These are phyloP conservation scores for Andrena flavipes DNA, from an alignment of 2,888 invertebrate genomes.

Conservation along the genomic window DNA sequence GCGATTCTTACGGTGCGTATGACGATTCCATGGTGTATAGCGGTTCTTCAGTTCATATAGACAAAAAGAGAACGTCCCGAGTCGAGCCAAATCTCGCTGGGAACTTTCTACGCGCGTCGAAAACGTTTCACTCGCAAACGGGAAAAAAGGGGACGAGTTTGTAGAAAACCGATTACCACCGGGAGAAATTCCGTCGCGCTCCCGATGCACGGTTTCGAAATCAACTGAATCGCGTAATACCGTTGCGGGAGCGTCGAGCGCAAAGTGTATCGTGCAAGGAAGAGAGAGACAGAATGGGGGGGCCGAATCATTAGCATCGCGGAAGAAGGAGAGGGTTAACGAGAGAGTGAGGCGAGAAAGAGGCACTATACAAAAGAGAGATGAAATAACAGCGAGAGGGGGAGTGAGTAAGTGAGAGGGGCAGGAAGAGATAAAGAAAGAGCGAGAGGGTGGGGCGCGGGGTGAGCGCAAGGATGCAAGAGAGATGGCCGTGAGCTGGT, in stretches of 20 bases:
- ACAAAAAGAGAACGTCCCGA: conserved; percentile 1
- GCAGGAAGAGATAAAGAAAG: no score
- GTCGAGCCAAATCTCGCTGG: conserved; percentile 12
- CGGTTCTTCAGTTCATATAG: neutral
- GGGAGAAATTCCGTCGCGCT: conserved; percentile 35
- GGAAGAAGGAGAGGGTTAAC: neutral
- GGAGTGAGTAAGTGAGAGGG: conserved; percentile 36
- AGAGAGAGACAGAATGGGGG: neutral
- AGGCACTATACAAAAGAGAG: conserved; percentile 18
- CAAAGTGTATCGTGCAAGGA: conserved; percentile 23
- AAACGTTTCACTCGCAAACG: conserved; percentile 44
- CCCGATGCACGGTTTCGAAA: conserved; percentile 45
- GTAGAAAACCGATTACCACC: conserved; percentile 6
- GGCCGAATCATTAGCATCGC: neutral
- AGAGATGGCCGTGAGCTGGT: conserved; percentile 32
- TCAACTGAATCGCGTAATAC: conserved; percentile 47
- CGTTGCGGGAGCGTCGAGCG: conserved; percentile 17
- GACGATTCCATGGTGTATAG: neutral
- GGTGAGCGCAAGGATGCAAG: conserved; percentile 9
- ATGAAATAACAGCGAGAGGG: conserved; percentile 33
- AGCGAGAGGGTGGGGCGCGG: no score
- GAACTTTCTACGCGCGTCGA: conserved; percentile 56
- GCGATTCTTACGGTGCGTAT: conserved; percentile 11
- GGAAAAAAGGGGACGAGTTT: conserved; percentile 20
- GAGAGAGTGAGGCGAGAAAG: neutral